These are phyloP conservation scores for Ginglymostoma cirratum DNA, from an alignment of 2,113 vertebrate species.

Conservation along the genomic window DNA sequence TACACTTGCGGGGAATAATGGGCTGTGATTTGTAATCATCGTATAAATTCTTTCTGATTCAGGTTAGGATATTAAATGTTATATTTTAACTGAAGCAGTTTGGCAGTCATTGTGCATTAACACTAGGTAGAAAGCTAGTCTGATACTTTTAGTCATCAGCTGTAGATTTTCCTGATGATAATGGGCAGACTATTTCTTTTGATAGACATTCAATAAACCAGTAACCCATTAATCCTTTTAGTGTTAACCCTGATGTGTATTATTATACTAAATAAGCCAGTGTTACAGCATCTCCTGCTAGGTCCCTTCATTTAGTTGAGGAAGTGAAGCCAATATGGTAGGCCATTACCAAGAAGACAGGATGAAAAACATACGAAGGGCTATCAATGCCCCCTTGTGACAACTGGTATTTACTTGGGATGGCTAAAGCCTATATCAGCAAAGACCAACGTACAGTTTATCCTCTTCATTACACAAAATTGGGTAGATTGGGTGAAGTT, in stretches of 20 bases:
- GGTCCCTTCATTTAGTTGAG: neutral
- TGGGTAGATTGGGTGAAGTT: neutral
- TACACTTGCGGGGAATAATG: neutral
- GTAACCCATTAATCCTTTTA: neutral
- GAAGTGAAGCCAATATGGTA: neutral
- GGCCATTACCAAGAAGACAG: neutral
- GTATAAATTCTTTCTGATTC: neutral
- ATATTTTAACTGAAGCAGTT: neutral
- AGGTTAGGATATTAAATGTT: neutral
- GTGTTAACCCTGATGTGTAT: neutral
- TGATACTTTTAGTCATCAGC: neutral
- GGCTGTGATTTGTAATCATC: neutral
- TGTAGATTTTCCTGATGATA: neutral
- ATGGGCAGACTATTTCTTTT: neutral
- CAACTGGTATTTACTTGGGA: neutral
- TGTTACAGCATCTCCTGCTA: neutral
- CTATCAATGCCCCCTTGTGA: too few species aligned
- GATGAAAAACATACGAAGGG: neutral
- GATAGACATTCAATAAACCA: neutral
- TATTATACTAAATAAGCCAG: neutral
- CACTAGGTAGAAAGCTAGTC: neutral
- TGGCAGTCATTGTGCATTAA: neutral
- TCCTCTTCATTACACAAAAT: neutral
- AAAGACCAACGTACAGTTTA: neutral
- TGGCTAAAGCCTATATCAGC: too few species aligned